A percentile compares a stretch with the other conserved stretches of the same genome.
phyloP scores from a whole-genome alignment of 2,113 vertebrate species.

The Spizaetus ornatus region DNA sequence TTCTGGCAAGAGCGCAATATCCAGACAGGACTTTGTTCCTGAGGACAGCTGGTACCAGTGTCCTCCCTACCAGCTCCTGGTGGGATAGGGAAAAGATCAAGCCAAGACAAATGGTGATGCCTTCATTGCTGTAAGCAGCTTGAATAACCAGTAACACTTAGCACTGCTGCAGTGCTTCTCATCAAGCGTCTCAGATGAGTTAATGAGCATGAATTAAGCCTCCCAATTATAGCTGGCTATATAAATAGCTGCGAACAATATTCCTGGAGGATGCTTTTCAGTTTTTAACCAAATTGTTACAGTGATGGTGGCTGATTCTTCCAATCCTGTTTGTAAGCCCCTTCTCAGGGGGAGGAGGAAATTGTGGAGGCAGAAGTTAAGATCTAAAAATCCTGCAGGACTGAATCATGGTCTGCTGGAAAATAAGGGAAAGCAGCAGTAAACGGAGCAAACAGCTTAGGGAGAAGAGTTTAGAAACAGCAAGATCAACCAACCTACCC shows the following conservation, averaged over 20 bases:
- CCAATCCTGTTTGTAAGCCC: neutral
- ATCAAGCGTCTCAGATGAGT: neutral
- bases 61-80: neutral
- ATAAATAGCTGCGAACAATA: neutral
- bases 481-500: accelerated
- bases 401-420: neutral
- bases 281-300: neutral
- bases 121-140: neutral
- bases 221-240: neutral
- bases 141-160: neutral
- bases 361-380: neutral
- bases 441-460: neutral
- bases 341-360: neutral
- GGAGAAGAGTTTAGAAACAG: neutral
- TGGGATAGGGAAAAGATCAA: neutral
- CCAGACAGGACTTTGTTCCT: neutral
- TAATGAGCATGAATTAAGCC: neutral
- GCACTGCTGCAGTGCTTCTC: neutral
- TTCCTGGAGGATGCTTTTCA: neutral
- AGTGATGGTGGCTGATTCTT: neutral
- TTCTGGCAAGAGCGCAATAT: neutral
- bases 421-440: neutral
- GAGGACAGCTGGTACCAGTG: neutral
- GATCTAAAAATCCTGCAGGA: neutral
- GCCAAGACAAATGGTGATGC: neutral